These are phyloP conservation scores for Cataglyphis altisquamis DNA, from an alignment of 2,888 invertebrate genomes.

Conservation along the genomic window DNA sequence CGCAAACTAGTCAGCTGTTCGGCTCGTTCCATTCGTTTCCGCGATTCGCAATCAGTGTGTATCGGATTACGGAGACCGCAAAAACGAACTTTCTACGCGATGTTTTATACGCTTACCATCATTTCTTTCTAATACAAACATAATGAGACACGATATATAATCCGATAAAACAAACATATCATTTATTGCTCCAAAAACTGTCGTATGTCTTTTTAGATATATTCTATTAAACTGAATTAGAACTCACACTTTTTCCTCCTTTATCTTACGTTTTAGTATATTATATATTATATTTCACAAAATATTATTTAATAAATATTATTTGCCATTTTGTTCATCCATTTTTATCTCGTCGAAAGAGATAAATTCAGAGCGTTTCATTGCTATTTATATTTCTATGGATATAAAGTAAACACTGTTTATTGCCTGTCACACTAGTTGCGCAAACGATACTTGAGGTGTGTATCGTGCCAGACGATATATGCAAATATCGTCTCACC, in stretches of 20 bases:
- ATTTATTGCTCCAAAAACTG: neutral
- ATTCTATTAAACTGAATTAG: neutral
- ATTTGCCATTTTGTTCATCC: neutral
- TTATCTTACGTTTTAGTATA: neutral
- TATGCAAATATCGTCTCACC: slow-evolving; percentile 80
- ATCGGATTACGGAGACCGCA: slow-evolving; percentile 15
- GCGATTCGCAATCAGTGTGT: slow-evolving; percentile 41
- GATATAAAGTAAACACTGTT: slow-evolving; percentile 15
- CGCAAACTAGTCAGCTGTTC: slow-evolving; percentile 47
- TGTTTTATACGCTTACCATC: slow-evolving; percentile 15
- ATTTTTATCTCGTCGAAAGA: neutral
- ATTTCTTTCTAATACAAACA: neutral
- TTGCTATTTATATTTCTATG: neutral
- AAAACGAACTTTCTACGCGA: slow-evolving; percentile 7
- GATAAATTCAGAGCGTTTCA: neutral
- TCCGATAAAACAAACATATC: neutral
- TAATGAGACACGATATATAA: slow-evolving; percentile 1
- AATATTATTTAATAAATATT: neutral
- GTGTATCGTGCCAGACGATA: slow-evolving; percentile 68
- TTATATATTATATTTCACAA: neutral
- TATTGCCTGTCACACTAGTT: neutral
- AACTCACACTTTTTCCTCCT: neutral
- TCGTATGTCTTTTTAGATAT: neutral
- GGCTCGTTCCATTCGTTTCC: slow-evolving; percentile 36
- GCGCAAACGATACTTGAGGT: slow-evolving; percentile 37